phyloP scores from a whole-genome alignment of 2,113 vertebrate genomes.

The Caranx melampygus region DNA sequence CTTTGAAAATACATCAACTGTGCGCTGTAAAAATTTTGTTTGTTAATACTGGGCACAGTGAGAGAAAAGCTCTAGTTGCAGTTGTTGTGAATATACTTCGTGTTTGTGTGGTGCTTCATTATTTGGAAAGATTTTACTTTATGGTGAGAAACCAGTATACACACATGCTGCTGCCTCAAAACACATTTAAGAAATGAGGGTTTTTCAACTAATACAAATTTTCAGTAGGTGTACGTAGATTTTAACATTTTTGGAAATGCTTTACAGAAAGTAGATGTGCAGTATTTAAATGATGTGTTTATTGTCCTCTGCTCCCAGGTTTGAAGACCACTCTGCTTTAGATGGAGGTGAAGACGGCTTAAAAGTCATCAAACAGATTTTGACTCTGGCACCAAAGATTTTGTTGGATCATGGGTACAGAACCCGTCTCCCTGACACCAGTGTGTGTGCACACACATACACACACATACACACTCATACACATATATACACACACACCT shows the following conservation, averaged over 20 bases:
- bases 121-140: too few species aligned
- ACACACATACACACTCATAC: slow-evolving; percentile 7
- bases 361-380: slow-evolving; percentile 87
- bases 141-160: too few species aligned
- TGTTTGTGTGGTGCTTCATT: too few species aligned
- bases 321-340: slow-evolving; percentile 90
- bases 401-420: slow-evolving; percentile 88
- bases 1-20: not conserved
- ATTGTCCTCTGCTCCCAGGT: slow-evolving; percentile 78
- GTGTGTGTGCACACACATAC: not conserved
- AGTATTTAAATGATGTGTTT: not conserved
- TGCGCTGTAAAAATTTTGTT: too few species aligned
- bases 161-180: too few species aligned
- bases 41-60: too few species aligned
- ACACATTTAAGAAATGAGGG: too few species aligned
- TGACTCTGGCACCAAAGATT: slow-evolving; percentile 86
- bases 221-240: not conserved
- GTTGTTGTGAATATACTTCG: too few species aligned
- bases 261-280: not conserved
- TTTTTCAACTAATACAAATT: too few species aligned
- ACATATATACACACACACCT: slow-evolving; percentile 41
- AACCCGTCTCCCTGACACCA: not conserved
- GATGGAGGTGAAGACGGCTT: slow-evolving; percentile 93
- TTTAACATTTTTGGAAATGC: not conserved
- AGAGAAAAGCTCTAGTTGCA: too few species aligned